A percentile compares a stretch with the other conserved stretches of the same genome.
Conservation (phyloP, 2,888 invertebrate species). For the Diadegma fenestrale region DNA sequence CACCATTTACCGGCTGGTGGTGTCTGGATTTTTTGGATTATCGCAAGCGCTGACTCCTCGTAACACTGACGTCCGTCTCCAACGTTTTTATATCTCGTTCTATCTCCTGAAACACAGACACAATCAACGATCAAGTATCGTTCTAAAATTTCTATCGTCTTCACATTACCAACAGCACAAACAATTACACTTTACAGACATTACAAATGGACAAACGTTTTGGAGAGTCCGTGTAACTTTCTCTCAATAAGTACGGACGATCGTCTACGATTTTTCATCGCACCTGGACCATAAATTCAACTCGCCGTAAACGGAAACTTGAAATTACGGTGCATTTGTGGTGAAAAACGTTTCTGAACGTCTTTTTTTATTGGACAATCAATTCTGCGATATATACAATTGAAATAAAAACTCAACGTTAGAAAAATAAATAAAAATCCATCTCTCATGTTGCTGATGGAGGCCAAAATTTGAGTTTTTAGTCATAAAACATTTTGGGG, state of each 20-base stretch:
- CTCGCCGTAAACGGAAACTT: too few species aligned
- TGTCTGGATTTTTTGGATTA: neutral
- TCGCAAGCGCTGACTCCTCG: neutral
- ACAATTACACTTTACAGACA: neutral
- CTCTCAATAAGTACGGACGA: too few species aligned
- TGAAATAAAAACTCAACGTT: neutral
- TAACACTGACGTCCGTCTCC: neutral
- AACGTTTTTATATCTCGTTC: neutral
- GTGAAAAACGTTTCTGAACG: too few species aligned
- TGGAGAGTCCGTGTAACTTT: neutral
- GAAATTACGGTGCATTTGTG: too few species aligned
- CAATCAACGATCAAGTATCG: constrained; percentile 45
- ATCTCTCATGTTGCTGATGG: neutral
- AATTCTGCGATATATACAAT: neutral
- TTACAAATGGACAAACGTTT: neutral
- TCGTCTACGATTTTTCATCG: too few species aligned
- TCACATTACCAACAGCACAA: neutral
- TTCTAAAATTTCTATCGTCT: neutral
- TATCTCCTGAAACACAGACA: constrained; percentile 59
- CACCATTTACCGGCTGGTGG: constrained; percentile 20
- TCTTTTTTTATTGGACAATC: neutral
- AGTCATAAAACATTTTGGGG: neutral
- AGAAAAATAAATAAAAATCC: neutral
- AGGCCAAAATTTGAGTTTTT: neutral
- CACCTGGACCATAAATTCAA: too few species aligned